Evolutionary conservation across 1,140 invertebrate species (phyloP), one percentile per base, ranked within the genome.

Genomic region (Trichogramma pretiosum): DNA sequence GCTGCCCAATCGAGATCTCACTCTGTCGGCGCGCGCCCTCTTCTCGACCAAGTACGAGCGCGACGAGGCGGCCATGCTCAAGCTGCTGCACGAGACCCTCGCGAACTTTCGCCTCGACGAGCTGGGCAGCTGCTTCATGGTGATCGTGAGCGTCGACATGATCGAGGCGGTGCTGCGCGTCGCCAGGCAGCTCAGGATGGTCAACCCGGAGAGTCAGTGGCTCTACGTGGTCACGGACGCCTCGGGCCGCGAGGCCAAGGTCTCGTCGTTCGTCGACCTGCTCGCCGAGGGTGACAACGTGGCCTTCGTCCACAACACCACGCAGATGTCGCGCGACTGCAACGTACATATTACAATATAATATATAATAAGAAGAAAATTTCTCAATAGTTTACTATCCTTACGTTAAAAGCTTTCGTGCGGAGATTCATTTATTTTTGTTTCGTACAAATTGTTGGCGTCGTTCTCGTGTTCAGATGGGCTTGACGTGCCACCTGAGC

Each of bases 251-350:
- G 73, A 65, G 23, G 54, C 78, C 41, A 69, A 68, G 39, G 59
- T 82, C 23, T 67, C 74, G 0, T 62, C 63, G 14, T 68, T 84
- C 30, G 66, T 76, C 19, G 71, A 77, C 33, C 67, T 78, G 3
- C 61, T 88, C 18, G 70, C 70, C 3, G 87, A 90, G 64, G 88
- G 88, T 2, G 84, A 87, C 56, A 90, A 91, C 63, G 63, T 90
- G n/a, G 85, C 85, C 13, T 86, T 87, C 56, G 70, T 87, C 22
- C 81, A 83, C 52, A 91, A 91, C 61, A 65, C 71, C 5, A 84
- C 86, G 0, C 64, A 68, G 9, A 54, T 61, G 42, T 57, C 68
- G 18, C 41, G 56, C 4, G 59, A 66, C 34, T 82, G 79, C 57
- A 58, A 73, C 60, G 81, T 83, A 73, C 72, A 58, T 52, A 49